Conservation (phyloP, 2,888 invertebrate species). For the Aplocera efformata region DNA sequence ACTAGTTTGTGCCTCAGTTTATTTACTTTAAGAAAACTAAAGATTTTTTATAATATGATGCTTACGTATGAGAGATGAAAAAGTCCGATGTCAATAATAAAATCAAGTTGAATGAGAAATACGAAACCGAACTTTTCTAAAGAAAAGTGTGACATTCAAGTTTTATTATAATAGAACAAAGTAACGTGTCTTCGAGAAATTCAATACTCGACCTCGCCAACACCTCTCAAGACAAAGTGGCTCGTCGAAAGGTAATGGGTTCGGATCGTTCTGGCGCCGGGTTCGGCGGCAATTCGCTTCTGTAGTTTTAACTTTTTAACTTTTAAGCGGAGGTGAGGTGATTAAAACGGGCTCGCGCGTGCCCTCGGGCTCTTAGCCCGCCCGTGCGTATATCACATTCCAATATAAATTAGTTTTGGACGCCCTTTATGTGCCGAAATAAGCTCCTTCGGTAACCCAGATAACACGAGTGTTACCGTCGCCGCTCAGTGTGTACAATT, state of each 20-base stretch:
- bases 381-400: conserved; percentile 76
- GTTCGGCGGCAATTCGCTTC: conserved; percentile 41
- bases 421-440: conserved; percentile 67
- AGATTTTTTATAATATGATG: no score
- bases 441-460: conserved; percentile 48
- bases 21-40: no score
- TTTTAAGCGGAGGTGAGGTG: conserved; percentile 65
- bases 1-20: no score
- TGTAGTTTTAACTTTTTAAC: conserved; percentile 38
- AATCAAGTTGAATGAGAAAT: no score
- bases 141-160: no score
- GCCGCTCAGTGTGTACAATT: conserved; percentile 29
- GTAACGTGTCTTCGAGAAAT: no score
- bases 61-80: no score
- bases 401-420: conserved; percentile 77
- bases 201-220: conserved; percentile 1
- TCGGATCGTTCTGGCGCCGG: conserved; percentile 47
- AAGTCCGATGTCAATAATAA: no score
- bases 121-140: no score
- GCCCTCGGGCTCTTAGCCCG: conserved; percentile 53
- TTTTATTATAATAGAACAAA: no score
- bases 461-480: conserved; percentile 54
- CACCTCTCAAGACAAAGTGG: conserved; percentile 21
- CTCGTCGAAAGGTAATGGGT: conserved; percentile 21
- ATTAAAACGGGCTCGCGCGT: conserved; percentile 66